These are phyloP conservation scores for Dendrocincla tyrannina DNA, from an alignment of 2,797 vertebrate species.

Conservation along the genomic window DNA sequence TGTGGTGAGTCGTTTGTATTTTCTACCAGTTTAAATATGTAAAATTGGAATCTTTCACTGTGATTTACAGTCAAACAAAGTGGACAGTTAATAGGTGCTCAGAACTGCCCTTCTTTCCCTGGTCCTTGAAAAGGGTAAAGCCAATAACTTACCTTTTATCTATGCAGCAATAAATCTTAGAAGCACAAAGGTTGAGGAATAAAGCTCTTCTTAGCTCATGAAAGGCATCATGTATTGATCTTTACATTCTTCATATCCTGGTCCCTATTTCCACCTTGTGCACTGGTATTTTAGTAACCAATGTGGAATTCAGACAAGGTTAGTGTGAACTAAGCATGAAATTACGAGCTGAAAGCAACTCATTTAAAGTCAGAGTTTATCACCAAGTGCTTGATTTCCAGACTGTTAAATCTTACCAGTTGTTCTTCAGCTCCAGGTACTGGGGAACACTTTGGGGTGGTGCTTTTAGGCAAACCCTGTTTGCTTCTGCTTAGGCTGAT, in stretches of 20 bases:
- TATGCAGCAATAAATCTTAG: background rate
- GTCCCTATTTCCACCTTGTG: background rate
- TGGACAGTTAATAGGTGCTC: background rate
- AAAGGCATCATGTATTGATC: background rate
- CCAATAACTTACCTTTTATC: background rate
- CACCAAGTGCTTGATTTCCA: background rate
- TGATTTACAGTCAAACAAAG: conserved; percentile 24
- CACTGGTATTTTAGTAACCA: background rate
- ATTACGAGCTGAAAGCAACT: background rate
- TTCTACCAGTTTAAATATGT: background rate
- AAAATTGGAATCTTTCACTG: background rate
- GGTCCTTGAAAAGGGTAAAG: conserved; percentile 32
- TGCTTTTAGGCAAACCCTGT: background rate
- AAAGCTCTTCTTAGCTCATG: background rate
- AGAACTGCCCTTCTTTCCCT: background rate
- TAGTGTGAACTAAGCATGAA: conserved; percentile 12
- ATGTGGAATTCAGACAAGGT: background rate
- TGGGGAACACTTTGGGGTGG: background rate
- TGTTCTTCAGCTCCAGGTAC: background rate
- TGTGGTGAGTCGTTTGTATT: background rate
- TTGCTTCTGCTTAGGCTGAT: background rate
- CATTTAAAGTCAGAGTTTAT: background rate
- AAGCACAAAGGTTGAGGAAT: background rate
- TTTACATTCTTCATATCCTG: background rate
- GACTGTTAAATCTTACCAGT: background rate